phyloP scores from a whole-genome alignment of 2,797 vertebrate genomes.

The Strix occidentalis region DNA sequence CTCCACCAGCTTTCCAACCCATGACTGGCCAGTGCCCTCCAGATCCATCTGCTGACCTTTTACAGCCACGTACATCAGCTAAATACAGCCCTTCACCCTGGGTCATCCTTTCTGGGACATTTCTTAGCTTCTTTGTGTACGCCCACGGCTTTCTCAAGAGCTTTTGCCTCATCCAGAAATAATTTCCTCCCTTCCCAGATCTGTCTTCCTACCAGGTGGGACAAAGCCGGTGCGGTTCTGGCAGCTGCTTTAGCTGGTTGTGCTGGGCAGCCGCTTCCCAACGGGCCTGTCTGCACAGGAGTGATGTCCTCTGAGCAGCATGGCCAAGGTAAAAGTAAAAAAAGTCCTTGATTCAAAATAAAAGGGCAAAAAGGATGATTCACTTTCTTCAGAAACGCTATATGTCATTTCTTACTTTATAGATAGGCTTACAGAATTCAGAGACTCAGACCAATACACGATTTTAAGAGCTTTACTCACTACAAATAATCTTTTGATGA shows the following conservation, averaged over 20 bases:
- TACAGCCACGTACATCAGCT: neutral
- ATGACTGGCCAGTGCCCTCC: fast-evolving
- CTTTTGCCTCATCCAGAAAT: neutral
- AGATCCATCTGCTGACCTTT: neutral
- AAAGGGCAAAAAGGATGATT: neutral
- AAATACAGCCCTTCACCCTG: neutral
- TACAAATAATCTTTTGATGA: conserved; percentile 37
- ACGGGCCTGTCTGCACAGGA: fast-evolving
- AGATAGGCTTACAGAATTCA: neutral
- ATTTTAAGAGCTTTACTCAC: neutral
- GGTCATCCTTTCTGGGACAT: neutral
- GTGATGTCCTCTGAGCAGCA: neutral
- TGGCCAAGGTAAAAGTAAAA: neutral
- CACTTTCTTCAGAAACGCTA: fast-evolving
- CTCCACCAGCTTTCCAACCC: neutral
- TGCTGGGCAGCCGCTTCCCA: fast-evolving
- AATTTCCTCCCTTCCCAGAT: neutral
- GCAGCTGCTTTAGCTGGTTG: too few species aligned
- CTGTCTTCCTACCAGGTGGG: neutral
- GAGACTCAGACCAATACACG: neutral
- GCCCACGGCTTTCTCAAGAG: neutral
- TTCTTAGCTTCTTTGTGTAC: neutral
- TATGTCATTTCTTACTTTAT: fast-evolving
- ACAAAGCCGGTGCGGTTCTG: neutral
- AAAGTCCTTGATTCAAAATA: neutral